Evolutionary conservation across 1,140 invertebrate genomes (phyloP), one percentile per base, ranked within the genome.

Genomic region (Papilio machaon): DNA sequence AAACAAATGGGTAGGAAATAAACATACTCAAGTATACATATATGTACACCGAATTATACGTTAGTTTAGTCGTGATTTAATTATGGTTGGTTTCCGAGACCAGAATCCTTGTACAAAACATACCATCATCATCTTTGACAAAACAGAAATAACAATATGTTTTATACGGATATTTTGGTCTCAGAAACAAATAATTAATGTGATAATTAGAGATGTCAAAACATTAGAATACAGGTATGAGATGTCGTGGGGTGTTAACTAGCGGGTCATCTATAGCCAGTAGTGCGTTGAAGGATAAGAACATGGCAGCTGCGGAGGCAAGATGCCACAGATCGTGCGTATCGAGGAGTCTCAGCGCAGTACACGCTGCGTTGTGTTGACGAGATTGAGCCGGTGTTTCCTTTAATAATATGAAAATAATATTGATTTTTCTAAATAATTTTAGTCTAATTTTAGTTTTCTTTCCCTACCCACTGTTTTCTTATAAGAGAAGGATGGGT

Each of bases 311-410:
- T 7, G 98, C 97, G 19, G 98, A 98, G 0, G 98, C 94, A 85
- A 98, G 96, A 93, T 99, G 98, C 98, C 98, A 99, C 35, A 98
- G 96, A 88, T 99, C 98, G 92, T 99, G 98, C 49, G 95, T 96
- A 93, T 99, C 98, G 89, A 97, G 98, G 87, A 98, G 98, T 75
- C 96, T 94, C 2, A 98, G 94, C 7, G 98, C 87, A 6, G 96
- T 94, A 90, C 98, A 99, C 35, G 95, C 95, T 58, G 96, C 95
- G 92, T 99, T 99, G 84, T 95, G 96, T 43, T 95, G 95, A 49
- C 98, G 95, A 0, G 98, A 98, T 87, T 97, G 95, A 0, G 98
- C 97, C 13, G 98, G 97, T 2, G 97, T 97, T 85, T 96, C 83
- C 96, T 97, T 91, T 0, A 91, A 91, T 38, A 35, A 49, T 54